Evolutionary conservation across 2,888 invertebrate genomes (phyloP).

Genomic region (Dromius quadrimaculatus): DNA sequence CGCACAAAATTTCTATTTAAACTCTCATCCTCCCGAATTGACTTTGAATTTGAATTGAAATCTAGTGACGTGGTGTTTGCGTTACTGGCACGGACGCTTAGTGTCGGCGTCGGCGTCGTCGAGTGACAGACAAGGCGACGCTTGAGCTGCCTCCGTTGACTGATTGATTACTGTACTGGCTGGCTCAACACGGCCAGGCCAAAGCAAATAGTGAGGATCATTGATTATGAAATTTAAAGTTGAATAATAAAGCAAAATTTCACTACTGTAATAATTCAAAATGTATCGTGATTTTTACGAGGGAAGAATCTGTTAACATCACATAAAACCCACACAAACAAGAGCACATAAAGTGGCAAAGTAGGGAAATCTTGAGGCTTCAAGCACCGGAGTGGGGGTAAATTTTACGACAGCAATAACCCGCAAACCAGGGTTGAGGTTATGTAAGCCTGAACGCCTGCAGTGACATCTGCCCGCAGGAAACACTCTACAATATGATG

Average conservation of each 20-base stretch:
- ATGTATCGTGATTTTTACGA: constrained; percentile 35
- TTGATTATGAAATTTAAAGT: constrained; percentile 19
- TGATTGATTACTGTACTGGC: constrained; percentile 52
- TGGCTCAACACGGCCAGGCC: too few species aligned
- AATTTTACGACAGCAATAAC: constrained; percentile 42
- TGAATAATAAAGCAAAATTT: too few species aligned
- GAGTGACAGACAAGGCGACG: constrained; percentile 51
- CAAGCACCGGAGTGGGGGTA: constrained; percentile 19
- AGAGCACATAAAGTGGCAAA: constrained; percentile 36
- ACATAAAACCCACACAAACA: constrained; percentile 39
- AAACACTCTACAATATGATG: not conserved
- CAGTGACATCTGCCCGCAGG: not conserved
- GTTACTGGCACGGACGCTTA: constrained; percentile 12
- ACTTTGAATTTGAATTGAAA: constrained; percentile 37
- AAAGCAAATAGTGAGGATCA: too few species aligned
- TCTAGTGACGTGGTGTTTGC: not conserved
- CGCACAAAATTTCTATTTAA: too few species aligned
- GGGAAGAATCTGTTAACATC: constrained; percentile 44
- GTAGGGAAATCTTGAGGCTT: constrained; percentile 31
- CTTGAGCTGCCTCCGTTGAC: constrained; percentile 44
- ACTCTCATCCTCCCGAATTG: too few species aligned
- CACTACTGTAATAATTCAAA: constrained; percentile 4
- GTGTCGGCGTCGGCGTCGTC: constrained; percentile 27
- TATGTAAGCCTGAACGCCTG: not conserved
- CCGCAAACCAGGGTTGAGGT: constrained; percentile 10